Evolutionary conservation across 2,113 vertebrate genomes (phyloP).

Genomic region (Pterocles gutturalis): DNA sequence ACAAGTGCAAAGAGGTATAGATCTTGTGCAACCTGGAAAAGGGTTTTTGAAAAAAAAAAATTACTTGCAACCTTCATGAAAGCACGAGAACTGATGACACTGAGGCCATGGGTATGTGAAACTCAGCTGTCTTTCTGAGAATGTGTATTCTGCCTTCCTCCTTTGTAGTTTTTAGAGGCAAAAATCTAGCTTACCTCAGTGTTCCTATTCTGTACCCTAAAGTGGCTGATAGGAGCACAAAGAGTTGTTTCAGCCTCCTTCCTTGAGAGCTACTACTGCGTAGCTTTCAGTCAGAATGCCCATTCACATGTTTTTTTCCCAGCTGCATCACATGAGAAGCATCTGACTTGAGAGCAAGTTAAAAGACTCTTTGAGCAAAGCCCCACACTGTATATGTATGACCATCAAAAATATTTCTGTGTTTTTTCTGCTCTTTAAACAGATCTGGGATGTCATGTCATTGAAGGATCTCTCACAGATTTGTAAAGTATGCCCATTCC

Average conservation of each 20-base stretch:
- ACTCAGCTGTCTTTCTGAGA: not conserved
- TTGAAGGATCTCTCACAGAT: not conserved
- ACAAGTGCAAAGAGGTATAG: not conserved
- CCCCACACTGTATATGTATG: not conserved
- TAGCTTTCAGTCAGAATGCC: not conserved
- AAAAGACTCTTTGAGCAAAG: not conserved
- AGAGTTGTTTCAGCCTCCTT: not conserved
- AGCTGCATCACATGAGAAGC: constrained; percentile 7
- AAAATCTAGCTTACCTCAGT: not conserved
- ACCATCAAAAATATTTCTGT: not conserved
- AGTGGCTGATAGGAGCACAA: not conserved
- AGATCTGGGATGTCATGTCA: not conserved
- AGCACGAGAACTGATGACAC: not conserved
- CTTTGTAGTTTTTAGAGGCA: not conserved
- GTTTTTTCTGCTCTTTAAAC: not conserved
- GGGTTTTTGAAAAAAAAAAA: not conserved
- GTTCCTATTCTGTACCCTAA: not conserved
- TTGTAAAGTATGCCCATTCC: not conserved
- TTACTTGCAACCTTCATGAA: not conserved
- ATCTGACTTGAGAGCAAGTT: constrained; percentile 10
- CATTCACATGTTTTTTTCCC: not conserved
- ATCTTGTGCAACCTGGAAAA: not conserved
- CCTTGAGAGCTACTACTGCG: not conserved
- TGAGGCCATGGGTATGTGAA: not conserved
- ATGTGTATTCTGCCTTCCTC: not conserved